Percentiles rank a stretch among this genome's conserved stretches.
These are phyloP conservation scores for Rhynchotus rufescens DNA, from an alignment of 2,797 vertebrate species.

Conservation along the genomic window DNA sequence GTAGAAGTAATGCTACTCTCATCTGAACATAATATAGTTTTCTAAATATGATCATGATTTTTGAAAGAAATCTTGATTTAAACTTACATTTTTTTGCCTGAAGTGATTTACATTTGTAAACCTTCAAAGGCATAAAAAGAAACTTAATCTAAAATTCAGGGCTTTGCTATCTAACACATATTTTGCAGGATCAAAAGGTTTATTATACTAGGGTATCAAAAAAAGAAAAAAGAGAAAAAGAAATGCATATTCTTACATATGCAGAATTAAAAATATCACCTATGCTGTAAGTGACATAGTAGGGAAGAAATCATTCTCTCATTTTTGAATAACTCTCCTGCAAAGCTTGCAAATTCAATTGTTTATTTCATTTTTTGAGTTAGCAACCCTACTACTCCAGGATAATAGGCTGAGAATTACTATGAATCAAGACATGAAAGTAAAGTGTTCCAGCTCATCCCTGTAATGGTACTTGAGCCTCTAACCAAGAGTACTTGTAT, in stretches of 20 bases:
- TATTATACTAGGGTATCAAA: not conserved
- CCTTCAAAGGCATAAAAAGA: not conserved
- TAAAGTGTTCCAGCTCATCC: not conserved
- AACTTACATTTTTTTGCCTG: not conserved
- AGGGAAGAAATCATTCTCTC: not conserved
- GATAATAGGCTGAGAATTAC: not conserved
- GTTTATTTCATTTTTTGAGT: not conserved
- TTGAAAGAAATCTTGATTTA: not conserved
- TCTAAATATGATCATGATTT: not conserved
- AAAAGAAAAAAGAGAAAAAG: not conserved
- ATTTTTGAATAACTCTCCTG: not conserved
- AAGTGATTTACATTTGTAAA: not conserved
- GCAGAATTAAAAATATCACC: not conserved
- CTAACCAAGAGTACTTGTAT: conserved; percentile 30
- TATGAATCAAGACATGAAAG: not conserved
- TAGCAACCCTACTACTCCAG: not conserved
- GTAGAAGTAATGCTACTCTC: not conserved
- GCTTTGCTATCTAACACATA: not conserved
- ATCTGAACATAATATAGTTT: not conserved
- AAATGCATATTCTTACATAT: not conserved
- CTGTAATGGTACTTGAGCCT: not conserved
- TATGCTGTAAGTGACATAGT: not conserved
- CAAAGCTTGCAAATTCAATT: not conserved
- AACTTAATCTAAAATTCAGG: not conserved
- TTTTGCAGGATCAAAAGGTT: not conserved